Evolutionary conservation across 2,888 invertebrate species (phyloP), one percentile per base, ranked within the genome.

Genomic region (Litoditis marina): DNA sequence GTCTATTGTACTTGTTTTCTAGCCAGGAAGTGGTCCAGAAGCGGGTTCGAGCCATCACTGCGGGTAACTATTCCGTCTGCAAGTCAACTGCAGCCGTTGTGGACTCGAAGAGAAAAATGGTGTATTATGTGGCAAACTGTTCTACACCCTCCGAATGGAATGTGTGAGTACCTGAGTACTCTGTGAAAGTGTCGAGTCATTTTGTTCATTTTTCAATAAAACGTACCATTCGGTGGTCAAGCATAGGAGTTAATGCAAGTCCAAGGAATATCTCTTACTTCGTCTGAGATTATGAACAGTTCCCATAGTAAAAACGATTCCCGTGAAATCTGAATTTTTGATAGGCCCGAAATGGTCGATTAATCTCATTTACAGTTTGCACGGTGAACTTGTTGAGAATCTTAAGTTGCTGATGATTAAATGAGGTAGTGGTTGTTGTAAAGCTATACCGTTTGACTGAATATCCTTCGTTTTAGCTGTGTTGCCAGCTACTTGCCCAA

Each of bases 101-200:
- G 25, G 81, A 81, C 56, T 32, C 58, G 34, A 39, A 62, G 5
- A 54, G 76, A 22, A 46, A 68, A 7, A 70, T 75, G 32, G 73
- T 81, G 42, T 81, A 77, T 52, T 81, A 65, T 62, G 71, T 78
- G 13, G 75, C 80, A 13, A 73, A 79, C 44, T 58, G 64, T 19
- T 51, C 64, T n/a, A 54, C 69, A 34, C 76, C 77, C 6, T 62
- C 69, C 8, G 71, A 75, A 27, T 71, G 70, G 58, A 73, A 71
- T 42, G 56, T 81, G 78, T 79, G 50, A 60, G 70, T 60, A 11
- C 46, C 31, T 22, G 32, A 16, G n/a, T n/a, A n/a, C n/a, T n/a
- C n/a, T n/a, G n/a, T n/a, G n/a, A n/a, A n/a, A n/a, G n/a, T n/a
- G n/a, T n/a, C n/a, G n/a, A n/a, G n/a, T n/a, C n/a, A 11, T 36